Evolutionary conservation across 1,140 invertebrate genomes (phyloP), one percentile per base, ranked within the genome.

Genomic region (Macrostomum lignano): DNA sequence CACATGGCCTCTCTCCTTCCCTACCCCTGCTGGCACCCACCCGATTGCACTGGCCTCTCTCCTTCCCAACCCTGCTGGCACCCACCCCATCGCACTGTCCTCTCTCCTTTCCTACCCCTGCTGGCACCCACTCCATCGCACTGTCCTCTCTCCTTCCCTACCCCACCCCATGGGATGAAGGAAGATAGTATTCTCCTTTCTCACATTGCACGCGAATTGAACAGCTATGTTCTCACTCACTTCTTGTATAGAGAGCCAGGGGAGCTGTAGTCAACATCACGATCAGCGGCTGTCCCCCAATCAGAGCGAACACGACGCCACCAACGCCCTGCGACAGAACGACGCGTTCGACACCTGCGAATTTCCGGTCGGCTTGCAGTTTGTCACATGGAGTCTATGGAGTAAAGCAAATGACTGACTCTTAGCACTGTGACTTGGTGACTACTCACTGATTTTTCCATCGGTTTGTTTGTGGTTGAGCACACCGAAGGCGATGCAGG

Each of bases 261-360:
- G 67, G 67, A 10, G 68, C 67, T 20, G 67, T 69, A 11, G 67
- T 69, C 36, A 70, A 52, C 9, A 70, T 50, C 20, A 69, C 64
- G 21, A 68, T 65, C 35, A 69, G 53, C 13, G 67, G 67, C 43
- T 69, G 67, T 17, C 67, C 67, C 25, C 64, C 63, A 43, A 69
- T 57, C 17, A 68, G 36, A n/a, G 62, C 60, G 48, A 67, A 69
- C 36, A 66, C 54, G 14, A 70, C 46, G 10, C 67, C 67, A 19
- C 67, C 67, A 35, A 69, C 54, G 24, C 64, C 63, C 47, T 69
- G 67, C 22, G 67, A 65, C 42, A 67, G 61, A 32, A 69, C 65
- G 15, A 65, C 65, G 46, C 67, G 67, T 44, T 63, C 58, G 26
- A 69, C 66, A 48, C 66, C 66, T 68, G 48, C 11, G 13, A 15